Conservation (phyloP, 2,888 invertebrate species). For the Aleiodes leptofemur region DNA sequence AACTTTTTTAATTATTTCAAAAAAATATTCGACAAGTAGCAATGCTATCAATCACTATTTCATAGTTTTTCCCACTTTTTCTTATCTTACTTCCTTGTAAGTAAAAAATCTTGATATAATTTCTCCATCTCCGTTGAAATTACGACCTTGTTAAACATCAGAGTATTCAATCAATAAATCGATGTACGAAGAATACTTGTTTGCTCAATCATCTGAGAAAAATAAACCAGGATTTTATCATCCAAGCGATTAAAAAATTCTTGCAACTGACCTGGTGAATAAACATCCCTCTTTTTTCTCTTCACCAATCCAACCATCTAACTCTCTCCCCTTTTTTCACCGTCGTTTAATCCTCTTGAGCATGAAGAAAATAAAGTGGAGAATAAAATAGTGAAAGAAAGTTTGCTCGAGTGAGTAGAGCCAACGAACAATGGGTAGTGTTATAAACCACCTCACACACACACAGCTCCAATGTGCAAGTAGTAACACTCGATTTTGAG, state of each 20-base stretch:
- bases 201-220: neutral
- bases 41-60: too few relatives aligned
- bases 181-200: neutral
- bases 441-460: neutral
- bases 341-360: neutral
- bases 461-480: neutral
- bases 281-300: neutral
- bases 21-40: too few relatives aligned
- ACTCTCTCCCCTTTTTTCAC: neutral
- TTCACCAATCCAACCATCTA: neutral
- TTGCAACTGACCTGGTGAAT: slow-evolving; percentile 27
- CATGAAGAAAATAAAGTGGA: neutral
- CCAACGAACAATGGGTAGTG: neutral
- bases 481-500: slow-evolving; percentile 17
- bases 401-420: neutral
- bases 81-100: too few relatives aligned
- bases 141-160: slow-evolving; percentile 11
- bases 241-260: slow-evolving; percentile 25
- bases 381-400: slow-evolving; percentile 7
- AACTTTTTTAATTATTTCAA: too few relatives aligned
- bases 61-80: too few relatives aligned
- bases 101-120: neutral
- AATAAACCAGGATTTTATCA: slow-evolving; percentile 7
- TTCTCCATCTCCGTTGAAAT: neutral
- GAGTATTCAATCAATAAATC: slow-evolving; percentile 15